phyloP scores from a whole-genome alignment of 2,888 invertebrate species.

The Rosalia funebris region DNA sequence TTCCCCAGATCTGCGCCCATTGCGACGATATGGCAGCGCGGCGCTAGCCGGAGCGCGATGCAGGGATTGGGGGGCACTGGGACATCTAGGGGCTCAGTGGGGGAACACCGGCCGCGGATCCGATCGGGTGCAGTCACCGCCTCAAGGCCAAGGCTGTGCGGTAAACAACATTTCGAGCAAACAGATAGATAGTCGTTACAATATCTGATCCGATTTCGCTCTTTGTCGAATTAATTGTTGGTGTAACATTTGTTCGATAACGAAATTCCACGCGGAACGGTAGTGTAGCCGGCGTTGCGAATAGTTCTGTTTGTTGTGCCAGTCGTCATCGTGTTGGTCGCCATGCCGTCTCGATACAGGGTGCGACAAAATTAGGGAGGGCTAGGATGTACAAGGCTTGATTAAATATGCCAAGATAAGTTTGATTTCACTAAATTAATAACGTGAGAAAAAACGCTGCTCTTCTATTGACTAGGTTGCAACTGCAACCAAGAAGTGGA shows the following conservation, averaged over 20 bases:
- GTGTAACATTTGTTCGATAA: constrained; percentile 20
- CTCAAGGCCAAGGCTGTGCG: constrained; percentile 59
- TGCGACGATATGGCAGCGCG: constrained; percentile 21
- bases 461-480: too few relatives aligned
- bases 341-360: too few relatives aligned
- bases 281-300: neutral
- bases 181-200: constrained; percentile 19
- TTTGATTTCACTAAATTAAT: too few relatives aligned
- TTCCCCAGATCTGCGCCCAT: constrained; percentile 15
- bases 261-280: constrained; percentile 3
- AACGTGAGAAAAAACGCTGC: too few relatives aligned
- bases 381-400: neutral
- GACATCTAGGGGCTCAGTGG: constrained; percentile 54
- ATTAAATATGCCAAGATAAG: too few relatives aligned
- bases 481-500: too few relatives aligned
- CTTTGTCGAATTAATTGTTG: constrained; percentile 16
- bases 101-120: constrained; percentile 39
- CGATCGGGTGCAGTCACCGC: constrained; percentile 56
- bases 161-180: constrained; percentile 51
- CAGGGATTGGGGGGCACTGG: constrained; percentile 56
- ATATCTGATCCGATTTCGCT: constrained; percentile 21
- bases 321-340: too few relatives aligned
- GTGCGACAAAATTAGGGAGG: too few relatives aligned
- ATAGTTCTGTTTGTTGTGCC: too few relatives aligned
- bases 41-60: constrained; percentile 32